phyloP scores from a whole-genome alignment of 1,140 invertebrate genomes.

The Lucilia sericata region DNA sequence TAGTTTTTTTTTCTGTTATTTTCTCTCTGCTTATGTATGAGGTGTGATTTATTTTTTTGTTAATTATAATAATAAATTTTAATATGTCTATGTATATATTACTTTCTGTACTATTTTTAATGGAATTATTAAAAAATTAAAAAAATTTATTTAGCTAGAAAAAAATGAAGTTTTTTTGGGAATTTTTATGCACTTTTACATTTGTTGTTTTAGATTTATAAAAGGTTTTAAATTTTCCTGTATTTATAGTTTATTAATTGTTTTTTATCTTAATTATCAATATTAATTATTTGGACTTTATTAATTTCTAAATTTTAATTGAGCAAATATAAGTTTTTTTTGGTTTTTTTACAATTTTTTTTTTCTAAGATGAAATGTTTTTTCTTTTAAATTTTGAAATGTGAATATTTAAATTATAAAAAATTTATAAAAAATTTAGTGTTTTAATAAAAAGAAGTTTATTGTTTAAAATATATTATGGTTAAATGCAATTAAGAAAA shows the following conservation, averaged over 20 bases:
- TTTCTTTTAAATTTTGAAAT: no score
- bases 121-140: not conserved
- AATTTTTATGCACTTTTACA: conserved; percentile 13
- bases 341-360: no score
- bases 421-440: no score
- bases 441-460: no score
- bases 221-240: not conserved
- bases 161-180: conserved; percentile 37
- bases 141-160: conserved; percentile 38
- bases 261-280: not conserved
- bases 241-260: not conserved
- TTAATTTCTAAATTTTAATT: not conserved
- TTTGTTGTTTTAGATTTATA: not conserved
- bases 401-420: no score
- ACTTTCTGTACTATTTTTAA: not conserved
- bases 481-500: no score
- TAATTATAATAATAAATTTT: not conserved
- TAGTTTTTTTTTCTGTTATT: not conserved
- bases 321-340: no score
- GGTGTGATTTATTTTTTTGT: not conserved
- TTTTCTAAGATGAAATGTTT: no score
- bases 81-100: not conserved
- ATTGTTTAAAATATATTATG: no score
- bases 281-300: conserved; percentile 12
- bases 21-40: not conserved